Evolutionary conservation across 2,113 vertebrate species (phyloP), one percentile per base, ranked within the genome.

Genomic region (Halichoerus grypus): DNA sequence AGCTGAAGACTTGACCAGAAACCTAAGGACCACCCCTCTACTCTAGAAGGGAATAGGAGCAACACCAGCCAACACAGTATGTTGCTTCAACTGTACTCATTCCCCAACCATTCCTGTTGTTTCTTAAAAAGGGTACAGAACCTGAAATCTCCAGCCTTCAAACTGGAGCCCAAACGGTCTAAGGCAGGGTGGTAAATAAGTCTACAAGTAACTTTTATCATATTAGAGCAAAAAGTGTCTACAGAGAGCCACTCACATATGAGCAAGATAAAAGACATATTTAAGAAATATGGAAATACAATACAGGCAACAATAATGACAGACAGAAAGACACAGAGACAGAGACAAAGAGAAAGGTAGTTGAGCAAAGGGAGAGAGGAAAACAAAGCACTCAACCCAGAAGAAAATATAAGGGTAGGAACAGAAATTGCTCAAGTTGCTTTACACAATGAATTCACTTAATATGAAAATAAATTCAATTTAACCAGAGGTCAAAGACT

Each of bases 391-490:
- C 2, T 28, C 0, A 10, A 74, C 4, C 2, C 19, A 92, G 49
- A 39, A 92, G 51, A 74, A 72, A 79, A 79, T n/a, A 28, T 4
- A 49, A 87, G 7, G 9, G 11, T 28, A 88, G 51, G 18, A 26
- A 61, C 0, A 39, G 33, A 89, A 89, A 89, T 51, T 91, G 33
- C 28, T 88, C 36, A 93, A n/a, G 7, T 31, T 71, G 71, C 53
- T 82, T 94, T 39, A 36, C 19, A 93, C 21, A 90, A 71, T 8
- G 6, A 3, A 53, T 57, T 84, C 10, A n/a, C 26, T 53, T 77
- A 80, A 88, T 49, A 84, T 12, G 16, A 92, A 97, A 95, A 97
- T 90, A 59, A 95, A 77, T 42, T 85, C 65, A 86, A 53, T 57
- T 63, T 79, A 91, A 71, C 28, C 28, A 72, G 36, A 93, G 28